Percentiles rank a stretch among this genome's conserved stretches.
Conservation (phyloP, 2,888 invertebrate genomes). For the Pelosia muscerda region DNA sequence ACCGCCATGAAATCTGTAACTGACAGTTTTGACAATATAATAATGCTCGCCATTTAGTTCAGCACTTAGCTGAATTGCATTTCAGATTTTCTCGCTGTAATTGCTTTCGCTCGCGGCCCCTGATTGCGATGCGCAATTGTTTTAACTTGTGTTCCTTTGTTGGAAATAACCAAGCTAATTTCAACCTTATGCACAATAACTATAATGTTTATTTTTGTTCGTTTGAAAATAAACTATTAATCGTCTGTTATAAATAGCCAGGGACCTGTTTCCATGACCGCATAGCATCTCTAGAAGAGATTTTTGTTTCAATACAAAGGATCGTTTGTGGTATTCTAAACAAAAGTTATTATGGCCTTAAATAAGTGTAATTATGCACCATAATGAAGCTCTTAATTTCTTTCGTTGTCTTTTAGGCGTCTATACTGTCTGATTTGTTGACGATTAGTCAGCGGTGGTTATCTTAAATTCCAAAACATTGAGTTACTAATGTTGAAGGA, state of each 20-base stretch:
- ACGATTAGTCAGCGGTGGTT: neutral
- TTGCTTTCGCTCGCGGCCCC: conserved; percentile 51
- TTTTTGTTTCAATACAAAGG: conserved; percentile 43
- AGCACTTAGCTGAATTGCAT: conserved; percentile 23
- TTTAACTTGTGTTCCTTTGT: conserved; percentile 61
- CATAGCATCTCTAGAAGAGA: conserved; percentile 52
- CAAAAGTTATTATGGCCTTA: neutral
- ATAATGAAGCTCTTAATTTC: conserved; percentile 3
- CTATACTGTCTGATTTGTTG: neutral
- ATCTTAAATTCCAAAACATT: neutral
- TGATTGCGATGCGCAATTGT: conserved; percentile 63
- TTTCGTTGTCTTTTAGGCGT: neutral
- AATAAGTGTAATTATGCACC: neutral
- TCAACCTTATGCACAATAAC: conserved; percentile 17
- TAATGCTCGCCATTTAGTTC: conserved; percentile 35
- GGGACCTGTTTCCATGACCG: conserved; percentile 56
- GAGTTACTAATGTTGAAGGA: neutral
- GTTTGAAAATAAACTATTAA: conserved; percentile 42
- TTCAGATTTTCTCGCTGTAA: conserved; percentile 47
- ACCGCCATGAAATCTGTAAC: conserved; percentile 10
- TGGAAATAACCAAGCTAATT: conserved; percentile 44
- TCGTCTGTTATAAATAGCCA: conserved; percentile 58
- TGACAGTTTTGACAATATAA: conserved; percentile 21
- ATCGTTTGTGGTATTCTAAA: conserved; percentile 20
- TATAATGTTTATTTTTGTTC: conserved; percentile 30